Conservation (phyloP, 2,113 vertebrate species). For the Oreochromis niloticus region DNA sequence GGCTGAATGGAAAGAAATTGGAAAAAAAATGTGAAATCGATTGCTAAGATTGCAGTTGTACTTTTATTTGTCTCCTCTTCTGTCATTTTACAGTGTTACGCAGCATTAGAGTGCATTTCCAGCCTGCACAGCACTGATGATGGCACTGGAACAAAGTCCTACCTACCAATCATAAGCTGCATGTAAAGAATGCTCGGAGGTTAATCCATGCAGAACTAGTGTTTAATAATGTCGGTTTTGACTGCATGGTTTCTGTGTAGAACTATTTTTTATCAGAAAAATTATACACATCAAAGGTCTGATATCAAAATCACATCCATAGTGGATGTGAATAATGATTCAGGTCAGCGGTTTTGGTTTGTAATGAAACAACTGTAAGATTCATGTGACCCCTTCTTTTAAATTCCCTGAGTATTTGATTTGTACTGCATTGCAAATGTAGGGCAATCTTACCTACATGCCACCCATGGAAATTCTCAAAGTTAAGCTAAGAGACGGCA, state of each 20-base stretch:
- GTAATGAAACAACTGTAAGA: background rate
- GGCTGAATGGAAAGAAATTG: conserved; percentile 79
- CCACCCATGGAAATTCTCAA: background rate
- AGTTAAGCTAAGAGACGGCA: background rate
- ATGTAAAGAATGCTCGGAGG: background rate
- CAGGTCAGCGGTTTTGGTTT: background rate
- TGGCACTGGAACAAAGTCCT: conserved; percentile 28
- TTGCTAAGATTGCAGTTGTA: conserved; percentile 81
- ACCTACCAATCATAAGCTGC: background rate
- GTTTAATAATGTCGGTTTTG: background rate
- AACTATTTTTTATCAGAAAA: background rate
- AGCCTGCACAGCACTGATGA: conserved; percentile 66
- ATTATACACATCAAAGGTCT: background rate
- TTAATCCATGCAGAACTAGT: background rate
- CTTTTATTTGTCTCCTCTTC: conserved; percentile 80
- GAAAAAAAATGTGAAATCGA: conserved; percentile 82
- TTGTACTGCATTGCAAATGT: background rate
- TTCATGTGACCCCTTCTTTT: background rate
- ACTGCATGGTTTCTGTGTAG: background rate
- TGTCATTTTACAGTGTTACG: conserved; percentile 71
- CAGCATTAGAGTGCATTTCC: conserved; percentile 66
- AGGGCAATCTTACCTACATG: background rate
- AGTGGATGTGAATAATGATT: background rate
- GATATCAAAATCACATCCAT: background rate
- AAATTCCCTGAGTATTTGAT: background rate